Percentiles rank a stretch among this genome's conserved stretches.
phyloP scores from a whole-genome alignment of 2,797 vertebrate species.

The Enteromius anoplus region DNA sequence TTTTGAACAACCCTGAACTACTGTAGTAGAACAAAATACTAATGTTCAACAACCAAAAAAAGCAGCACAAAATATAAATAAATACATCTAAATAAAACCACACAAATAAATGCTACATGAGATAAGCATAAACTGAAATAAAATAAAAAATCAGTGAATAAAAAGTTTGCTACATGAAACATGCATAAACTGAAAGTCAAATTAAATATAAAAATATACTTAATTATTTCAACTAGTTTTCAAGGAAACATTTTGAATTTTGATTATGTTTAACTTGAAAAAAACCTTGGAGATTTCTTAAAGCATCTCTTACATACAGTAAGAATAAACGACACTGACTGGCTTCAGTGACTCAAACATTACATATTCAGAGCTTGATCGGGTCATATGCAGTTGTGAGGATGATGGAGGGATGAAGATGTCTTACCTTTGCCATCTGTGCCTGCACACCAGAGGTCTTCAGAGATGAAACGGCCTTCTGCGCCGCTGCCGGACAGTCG shows the following conservation, averaged over 20 bases:
- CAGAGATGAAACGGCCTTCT: constrained; percentile 96
- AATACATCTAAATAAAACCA: neutral
- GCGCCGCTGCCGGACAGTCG: constrained; percentile 94
- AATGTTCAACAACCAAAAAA: neutral
- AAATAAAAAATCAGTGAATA: neutral
- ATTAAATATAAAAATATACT: no score
- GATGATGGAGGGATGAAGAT: neutral
- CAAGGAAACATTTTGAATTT: no score
- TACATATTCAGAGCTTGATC: neutral
- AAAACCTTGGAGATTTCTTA: neutral
- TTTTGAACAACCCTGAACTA: neutral
- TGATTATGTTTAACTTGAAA: no score
- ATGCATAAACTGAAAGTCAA: no score
- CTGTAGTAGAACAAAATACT: neutral
- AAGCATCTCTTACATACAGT: neutral
- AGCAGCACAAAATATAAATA: neutral
- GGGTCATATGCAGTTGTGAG: neutral
- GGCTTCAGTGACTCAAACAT: neutral
- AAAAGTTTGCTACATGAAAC: no score
- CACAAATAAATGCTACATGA: neutral
- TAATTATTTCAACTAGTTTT: no score
- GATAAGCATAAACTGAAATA: neutral
- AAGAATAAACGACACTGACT: neutral
- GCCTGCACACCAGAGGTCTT: constrained; percentile 73
- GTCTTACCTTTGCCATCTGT: constrained; percentile 48